phyloP scores from a whole-genome alignment of 2,113 vertebrate species.

The Zootoca vivipara region DNA sequence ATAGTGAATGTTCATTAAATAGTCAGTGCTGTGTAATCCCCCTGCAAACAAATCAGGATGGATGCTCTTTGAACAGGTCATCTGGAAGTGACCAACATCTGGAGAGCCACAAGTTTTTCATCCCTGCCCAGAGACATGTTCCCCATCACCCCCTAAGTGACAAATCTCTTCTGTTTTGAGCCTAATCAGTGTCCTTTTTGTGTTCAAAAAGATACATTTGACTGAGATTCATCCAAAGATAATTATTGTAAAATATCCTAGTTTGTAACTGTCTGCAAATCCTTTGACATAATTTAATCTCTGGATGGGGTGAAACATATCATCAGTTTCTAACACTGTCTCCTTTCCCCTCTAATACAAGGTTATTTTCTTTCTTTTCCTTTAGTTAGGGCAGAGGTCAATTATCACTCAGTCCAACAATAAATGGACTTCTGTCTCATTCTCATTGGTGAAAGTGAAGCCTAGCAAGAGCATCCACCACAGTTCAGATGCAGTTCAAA shows the following conservation, averaged over 20 bases:
- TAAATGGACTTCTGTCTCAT: neutral
- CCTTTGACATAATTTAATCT: slow-evolving; percentile 6
- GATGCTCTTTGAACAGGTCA: no score
- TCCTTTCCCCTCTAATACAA: neutral
- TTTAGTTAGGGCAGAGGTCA: neutral
- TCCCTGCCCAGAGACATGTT: no score
- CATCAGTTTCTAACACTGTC: neutral
- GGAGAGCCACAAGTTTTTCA: no score
- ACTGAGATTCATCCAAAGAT: neutral
- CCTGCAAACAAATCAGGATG: no score
- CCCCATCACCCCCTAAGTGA: no score
- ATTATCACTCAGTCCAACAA: neutral
- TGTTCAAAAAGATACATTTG: neutral
- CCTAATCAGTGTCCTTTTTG: neutral
- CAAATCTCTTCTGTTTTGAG: neutral
- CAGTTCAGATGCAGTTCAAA: neutral
- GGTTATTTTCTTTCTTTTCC: neutral
- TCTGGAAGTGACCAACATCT: no score
- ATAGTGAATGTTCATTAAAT: no score
- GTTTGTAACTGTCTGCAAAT: neutral
- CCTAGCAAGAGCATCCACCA: neutral
- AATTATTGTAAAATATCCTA: neutral
- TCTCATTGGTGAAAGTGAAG: neutral
- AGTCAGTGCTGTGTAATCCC: no score
- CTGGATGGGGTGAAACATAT: neutral